A percentile compares a stretch with the other conserved stretches of the same genome.
phyloP scores from a whole-genome alignment of 2,113 vertebrate genomes.

The Colius striatus region DNA sequence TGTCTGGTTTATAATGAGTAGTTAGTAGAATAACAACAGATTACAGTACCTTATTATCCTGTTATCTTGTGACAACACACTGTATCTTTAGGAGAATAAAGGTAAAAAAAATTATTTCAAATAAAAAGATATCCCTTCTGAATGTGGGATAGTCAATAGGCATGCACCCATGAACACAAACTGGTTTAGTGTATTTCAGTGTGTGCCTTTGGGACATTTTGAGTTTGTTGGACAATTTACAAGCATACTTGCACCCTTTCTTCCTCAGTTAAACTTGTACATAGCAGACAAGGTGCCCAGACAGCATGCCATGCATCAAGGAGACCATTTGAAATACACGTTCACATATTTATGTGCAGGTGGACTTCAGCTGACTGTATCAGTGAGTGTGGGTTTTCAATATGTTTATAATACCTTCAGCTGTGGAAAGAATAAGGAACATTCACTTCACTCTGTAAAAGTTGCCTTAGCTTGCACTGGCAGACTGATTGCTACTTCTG shows the following conservation, averaged over 20 bases:
- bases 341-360: background rate
- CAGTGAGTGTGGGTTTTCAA: background rate
- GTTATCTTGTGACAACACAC: conserved; percentile 64
- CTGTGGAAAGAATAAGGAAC: background rate
- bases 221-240: background rate
- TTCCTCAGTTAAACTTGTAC: background rate
- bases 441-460: background rate
- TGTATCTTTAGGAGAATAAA: conserved; percentile 38
- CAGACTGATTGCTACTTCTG: background rate
- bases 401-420: background rate
- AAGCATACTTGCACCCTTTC: background rate
- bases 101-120: conserved; percentile 43
- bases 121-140: conserved; percentile 31
- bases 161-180: background rate
- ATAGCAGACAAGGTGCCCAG: background rate
- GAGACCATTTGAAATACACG: background rate
- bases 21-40: conserved; percentile 65
- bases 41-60: conserved; percentile 66
- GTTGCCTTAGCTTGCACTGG: background rate
- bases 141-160: background rate
- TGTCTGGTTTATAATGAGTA: conserved; percentile 65
- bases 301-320: background rate
- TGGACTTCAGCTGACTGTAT: background rate
- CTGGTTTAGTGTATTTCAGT: background rate
- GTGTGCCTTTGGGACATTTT: background rate